These are phyloP conservation scores for Megaceryle torquata DNA, from an alignment of 2,113 vertebrate genomes.

Conservation along the genomic window DNA sequence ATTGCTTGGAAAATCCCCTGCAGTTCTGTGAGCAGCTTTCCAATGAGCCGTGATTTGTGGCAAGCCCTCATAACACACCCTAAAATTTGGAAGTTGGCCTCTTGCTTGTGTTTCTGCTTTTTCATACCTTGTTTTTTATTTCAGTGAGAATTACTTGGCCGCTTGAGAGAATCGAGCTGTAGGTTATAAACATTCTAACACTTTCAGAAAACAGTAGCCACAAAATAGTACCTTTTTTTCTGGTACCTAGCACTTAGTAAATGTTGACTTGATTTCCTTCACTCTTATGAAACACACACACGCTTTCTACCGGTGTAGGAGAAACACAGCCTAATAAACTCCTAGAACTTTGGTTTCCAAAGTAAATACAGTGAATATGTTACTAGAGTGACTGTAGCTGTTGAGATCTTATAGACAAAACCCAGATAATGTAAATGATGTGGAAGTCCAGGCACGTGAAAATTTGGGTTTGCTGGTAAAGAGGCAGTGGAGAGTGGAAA, in stretches of 20 bases:
- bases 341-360: neutral
- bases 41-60: neutral
- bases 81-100: neutral
- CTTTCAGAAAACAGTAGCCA: neutral
- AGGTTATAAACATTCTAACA: neutral
- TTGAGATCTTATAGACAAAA: neutral
- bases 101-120: neutral
- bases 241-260: neutral
- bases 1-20: neutral
- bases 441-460: neutral
- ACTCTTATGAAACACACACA: neutral
- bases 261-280: neutral
- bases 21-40: neutral
- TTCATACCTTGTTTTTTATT: neutral
- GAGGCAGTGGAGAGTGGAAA: neutral
- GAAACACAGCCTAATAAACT: neutral
- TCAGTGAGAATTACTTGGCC: neutral
- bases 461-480: conserved; percentile 2
- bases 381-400: neutral
- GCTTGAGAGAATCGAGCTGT: neutral
- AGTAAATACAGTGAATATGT: neutral
- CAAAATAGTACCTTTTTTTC: neutral
- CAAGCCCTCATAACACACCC: neutral
- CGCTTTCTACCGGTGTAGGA: neutral
- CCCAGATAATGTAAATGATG: neutral